These are phyloP conservation scores for Cettia cetti DNA, from an alignment of 2,113 vertebrate genomes.

Conservation along the genomic window DNA sequence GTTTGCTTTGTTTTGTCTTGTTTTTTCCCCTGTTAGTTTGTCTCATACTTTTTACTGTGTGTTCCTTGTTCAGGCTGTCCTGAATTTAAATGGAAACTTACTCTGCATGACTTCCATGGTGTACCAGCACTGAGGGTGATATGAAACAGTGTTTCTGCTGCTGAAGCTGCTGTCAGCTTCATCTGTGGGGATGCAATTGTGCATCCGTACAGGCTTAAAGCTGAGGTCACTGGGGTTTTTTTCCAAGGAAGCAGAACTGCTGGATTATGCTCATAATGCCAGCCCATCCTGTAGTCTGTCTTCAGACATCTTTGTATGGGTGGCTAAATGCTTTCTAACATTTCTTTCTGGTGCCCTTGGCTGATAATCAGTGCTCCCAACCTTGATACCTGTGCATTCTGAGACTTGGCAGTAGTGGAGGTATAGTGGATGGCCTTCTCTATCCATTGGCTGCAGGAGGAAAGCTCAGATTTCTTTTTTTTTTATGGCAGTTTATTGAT, in stretches of 20 bases:
- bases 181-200: rapidly evolving
- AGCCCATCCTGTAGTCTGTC: not conserved
- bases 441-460: not conserved
- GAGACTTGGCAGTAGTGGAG: not conserved
- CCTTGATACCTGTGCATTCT: not conserved
- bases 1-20: not conserved
- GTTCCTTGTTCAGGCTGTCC: not conserved
- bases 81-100: not conserved
- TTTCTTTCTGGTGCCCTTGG: not conserved
- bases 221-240: rapidly evolving
- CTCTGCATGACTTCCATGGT: not conserved
- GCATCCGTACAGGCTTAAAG: no score
- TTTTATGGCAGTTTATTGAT: not conserved
- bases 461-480: not conserved
- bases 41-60: not conserved
- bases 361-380: not conserved
- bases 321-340: not conserved
- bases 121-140: not conserved
- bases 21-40: not conserved
- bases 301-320: not conserved
- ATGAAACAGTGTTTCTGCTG: not conserved
- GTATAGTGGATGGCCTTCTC: not conserved
- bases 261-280: not conserved
- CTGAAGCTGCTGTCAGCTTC: not conserved
- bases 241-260: not conserved